Conservation (phyloP, 2,113 vertebrate genomes). For the Anguilla japonica region DNA sequence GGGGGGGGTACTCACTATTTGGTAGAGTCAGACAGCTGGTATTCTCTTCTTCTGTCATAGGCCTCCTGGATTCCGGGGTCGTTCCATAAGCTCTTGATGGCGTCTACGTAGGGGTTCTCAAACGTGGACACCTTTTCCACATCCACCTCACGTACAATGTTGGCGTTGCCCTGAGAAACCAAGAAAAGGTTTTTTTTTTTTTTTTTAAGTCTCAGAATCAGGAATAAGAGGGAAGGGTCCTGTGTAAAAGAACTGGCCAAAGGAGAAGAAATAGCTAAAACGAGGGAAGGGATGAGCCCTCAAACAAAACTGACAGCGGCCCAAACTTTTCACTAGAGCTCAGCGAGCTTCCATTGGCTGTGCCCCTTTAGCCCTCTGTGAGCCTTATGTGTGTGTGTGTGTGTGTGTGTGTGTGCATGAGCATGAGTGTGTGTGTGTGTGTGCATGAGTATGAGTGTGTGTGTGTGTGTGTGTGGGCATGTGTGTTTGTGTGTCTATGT, state of each 20-base stretch:
- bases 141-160: slow-evolving; percentile 80
- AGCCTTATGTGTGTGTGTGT: too few relatives aligned
- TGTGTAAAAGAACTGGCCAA: too few relatives aligned
- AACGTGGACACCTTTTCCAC: slow-evolving; percentile 80
- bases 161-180: slow-evolving; percentile 73
- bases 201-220: neutral
- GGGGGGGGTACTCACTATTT: slow-evolving; percentile 84
- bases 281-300: too few relatives aligned
- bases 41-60: slow-evolving; percentile 90
- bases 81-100: slow-evolving; percentile 92
- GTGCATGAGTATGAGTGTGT: too few relatives aligned
- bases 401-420: too few relatives aligned
- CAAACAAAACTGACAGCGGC: neutral
- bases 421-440: too few relatives aligned
- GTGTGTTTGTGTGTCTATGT: too few relatives aligned
- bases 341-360: too few relatives aligned
- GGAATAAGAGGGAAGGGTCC: neutral
- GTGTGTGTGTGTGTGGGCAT: too few relatives aligned
- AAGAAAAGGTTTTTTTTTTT: neutral
- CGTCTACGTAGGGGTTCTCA: slow-evolving; percentile 79
- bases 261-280: too few relatives aligned
- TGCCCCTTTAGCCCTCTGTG: too few relatives aligned
- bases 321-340: neutral
- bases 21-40: slow-evolving; percentile 93
- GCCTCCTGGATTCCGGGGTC: slow-evolving; percentile 91